Evolutionary conservation across 1,140 invertebrate species (phyloP).

Genomic region (Drosophila kanapiae): DNA sequence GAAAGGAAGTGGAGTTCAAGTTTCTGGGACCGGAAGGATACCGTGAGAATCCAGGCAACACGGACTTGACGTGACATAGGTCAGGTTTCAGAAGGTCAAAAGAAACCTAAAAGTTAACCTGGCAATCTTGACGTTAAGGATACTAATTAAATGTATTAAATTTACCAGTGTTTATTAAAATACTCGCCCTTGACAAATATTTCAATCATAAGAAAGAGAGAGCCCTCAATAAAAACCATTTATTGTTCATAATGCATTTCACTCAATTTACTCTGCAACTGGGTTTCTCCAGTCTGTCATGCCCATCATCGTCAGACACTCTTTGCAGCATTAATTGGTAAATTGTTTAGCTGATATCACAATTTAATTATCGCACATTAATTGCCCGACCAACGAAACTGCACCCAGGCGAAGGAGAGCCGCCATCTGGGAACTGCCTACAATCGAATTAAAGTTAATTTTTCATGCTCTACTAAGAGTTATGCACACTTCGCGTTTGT

Average conservation of each 20-base stretch:
- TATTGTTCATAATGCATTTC: not conserved
- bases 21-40: constrained; percentile 1
- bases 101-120: not conserved
- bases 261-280: not conserved
- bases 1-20: constrained; percentile 13
- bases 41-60: constrained; percentile 34
- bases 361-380: constrained; percentile 64
- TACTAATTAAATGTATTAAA: not conserved
- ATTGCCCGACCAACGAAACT: constrained; percentile 44
- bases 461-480: constrained; percentile 70
- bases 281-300: not conserved
- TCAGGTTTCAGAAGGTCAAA: constrained; percentile 14
- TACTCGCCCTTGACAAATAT: not conserved
- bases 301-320: constrained; percentile 31
- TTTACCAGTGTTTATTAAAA: not conserved
- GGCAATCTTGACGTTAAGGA: not conserved
- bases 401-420: constrained; percentile 14
- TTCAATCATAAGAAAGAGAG: constrained; percentile 2
- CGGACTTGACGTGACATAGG: constrained; percentile 19
- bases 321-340: constrained; percentile 42
- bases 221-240: constrained; percentile 8
- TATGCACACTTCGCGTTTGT: constrained; percentile 64
- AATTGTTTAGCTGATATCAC: constrained; percentile 52
- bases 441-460: constrained; percentile 63
- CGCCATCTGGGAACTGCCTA: constrained; percentile 39